Base-by-base conservation (phyloP, 2,113 vertebrate species). In the Eubucco bourcierii region DNA sequence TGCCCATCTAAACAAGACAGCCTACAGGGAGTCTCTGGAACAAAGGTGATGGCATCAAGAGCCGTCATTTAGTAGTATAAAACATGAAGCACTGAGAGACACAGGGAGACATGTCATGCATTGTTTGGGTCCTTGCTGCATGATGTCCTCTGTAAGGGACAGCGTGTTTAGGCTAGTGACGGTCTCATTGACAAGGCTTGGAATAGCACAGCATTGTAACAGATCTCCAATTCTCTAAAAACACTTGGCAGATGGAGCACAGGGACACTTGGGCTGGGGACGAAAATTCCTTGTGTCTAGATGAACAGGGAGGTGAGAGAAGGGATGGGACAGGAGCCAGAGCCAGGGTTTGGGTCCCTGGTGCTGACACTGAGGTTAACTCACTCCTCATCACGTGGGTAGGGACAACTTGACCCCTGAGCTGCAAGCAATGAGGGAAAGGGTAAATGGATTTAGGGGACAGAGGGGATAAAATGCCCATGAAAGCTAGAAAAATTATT, bases 341-440 rank as follows among this genome's bases (percentile, higher is more conserved):
- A 25, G 37, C 7, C 12, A 29, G 41, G 21, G 15, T 41, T 61
- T 58, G 37, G 6, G 20, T 74, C 5, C 9, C 27, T 6, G 1
- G 47, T 9, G 39, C 37, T 74, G 21, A 5, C 1, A 1, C 8
- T 1, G 1, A 34, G 34, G 47, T 9, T 34, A 34, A 41, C 6
- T 24, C 28, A 29, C 11, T n/a, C 23, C 47, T 71, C 23, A 27
- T 7, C 0, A 0, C 1, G 1, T 0, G 4, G 9, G 18, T 4
- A 41, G 12, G 50, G 27, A 46, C 4, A 27, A 41, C n/a, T 76
- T 5, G 0, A 55, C 31, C 33, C 73, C 34, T 0, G 0, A 39
- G 9, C 33, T 34, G 15, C 1, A 1, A 73, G 63, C 0, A 2
- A 37, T 56, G 89, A 87, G 25, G 28, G 46, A 79, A 82, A 82